Evolutionary conservation across 2,888 invertebrate species (phyloP).

Genomic region (Hypena proboscidalis): DNA sequence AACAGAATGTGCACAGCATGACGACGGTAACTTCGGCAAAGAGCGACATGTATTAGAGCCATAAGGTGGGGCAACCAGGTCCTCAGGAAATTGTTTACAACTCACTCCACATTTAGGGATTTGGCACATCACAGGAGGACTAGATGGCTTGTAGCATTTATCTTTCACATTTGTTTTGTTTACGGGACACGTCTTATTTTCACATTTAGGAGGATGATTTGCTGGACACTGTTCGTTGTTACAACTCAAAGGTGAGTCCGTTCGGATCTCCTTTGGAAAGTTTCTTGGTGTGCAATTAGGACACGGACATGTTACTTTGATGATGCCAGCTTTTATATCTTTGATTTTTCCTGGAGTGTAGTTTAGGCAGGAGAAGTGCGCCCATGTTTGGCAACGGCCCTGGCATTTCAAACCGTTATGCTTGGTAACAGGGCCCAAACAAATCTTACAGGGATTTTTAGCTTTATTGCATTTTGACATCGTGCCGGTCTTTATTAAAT

Average conservation of each 20-base stretch:
- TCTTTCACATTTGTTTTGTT: too few relatives aligned
- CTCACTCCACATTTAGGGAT: constrained; percentile 2
- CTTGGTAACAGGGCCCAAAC: constrained; percentile 57
- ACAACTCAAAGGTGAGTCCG: constrained; percentile 59
- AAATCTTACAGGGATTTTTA: constrained; percentile 73
- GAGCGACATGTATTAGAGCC: too few relatives aligned
- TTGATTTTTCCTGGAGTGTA: constrained; percentile 71
- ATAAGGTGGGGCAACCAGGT: too few relatives aligned
- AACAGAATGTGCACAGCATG: background rate
- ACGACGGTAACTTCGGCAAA: constrained; percentile 9
- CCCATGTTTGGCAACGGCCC: constrained; percentile 69
- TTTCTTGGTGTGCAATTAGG: constrained; percentile 72
- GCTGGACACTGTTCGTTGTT: constrained; percentile 62
- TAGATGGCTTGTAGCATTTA: constrained; percentile 18
- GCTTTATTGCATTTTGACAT: constrained; percentile 62
- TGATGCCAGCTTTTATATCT: constrained; percentile 67
- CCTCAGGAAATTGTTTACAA: constrained; percentile 6
- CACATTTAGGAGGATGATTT: constrained; percentile 56
- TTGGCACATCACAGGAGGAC: constrained; percentile 44
- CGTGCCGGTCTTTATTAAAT: too few relatives aligned
- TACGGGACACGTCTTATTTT: constrained; percentile 44
- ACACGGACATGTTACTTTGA: constrained; percentile 72
- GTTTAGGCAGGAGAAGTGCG: constrained; percentile 68
- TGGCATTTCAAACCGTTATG: constrained; percentile 70
- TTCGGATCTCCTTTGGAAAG: constrained; percentile 56